phyloP scores from a whole-genome alignment of 2,113 vertebrate species.

The Artemisiospiza belli region DNA sequence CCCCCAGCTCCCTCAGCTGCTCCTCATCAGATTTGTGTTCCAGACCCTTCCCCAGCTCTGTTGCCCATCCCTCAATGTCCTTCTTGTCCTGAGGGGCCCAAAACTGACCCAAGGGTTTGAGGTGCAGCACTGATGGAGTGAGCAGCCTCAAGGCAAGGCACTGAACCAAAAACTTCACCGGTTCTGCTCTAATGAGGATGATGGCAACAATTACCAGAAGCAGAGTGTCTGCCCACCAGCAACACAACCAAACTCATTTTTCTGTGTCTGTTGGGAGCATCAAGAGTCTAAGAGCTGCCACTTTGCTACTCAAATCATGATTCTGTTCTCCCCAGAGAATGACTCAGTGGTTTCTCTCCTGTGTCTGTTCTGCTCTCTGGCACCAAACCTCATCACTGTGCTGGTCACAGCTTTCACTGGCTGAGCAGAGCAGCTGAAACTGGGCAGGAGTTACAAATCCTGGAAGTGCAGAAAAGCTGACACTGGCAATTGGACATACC shows the following conservation, averaged over 20 bases:
- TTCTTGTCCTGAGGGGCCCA: neutral
- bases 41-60: neutral
- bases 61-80: neutral
- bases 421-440: neutral
- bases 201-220: neutral
- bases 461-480: neutral
- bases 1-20: neutral
- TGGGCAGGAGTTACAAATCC: neutral
- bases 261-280: neutral
- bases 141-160: neutral
- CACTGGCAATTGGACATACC: neutral
- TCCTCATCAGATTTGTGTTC: neutral
- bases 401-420: neutral
- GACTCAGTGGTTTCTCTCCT: neutral
- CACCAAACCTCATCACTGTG: neutral
- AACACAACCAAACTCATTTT: neutral
- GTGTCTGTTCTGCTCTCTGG: neutral
- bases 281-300: neutral
- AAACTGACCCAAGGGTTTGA: fast-evolving
- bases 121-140: neutral
- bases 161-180: neutral
- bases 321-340: neutral
- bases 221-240: neutral
- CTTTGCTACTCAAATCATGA: neutral
- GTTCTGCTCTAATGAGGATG: neutral